These are phyloP conservation scores for Danio albolineatus DNA, from an alignment of 2,797 vertebrate species.

Conservation along the genomic window DNA sequence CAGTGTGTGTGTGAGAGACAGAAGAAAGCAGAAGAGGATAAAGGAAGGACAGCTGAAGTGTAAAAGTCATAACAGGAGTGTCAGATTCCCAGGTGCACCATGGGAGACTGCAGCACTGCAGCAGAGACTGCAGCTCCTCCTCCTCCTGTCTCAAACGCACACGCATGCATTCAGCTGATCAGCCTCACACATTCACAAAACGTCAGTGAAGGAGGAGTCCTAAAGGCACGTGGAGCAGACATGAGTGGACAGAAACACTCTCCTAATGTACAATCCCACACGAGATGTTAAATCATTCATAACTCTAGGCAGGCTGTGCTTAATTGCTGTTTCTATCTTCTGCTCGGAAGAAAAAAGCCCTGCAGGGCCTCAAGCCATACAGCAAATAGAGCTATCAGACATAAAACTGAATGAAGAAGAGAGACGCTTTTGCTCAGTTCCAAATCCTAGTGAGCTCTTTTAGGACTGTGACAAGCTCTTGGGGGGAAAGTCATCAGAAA, in stretches of 20 bases:
- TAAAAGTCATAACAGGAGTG: conserved; percentile 31
- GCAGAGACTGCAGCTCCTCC: conserved; percentile 58
- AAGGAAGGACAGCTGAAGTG: conserved; percentile 52
- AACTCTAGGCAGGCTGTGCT: conserved; percentile 40
- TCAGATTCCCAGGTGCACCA: conserved; percentile 54
- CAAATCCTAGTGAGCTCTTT: background rate
- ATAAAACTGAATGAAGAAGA: background rate
- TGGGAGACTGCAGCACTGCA: conserved; percentile 62
- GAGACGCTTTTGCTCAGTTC: background rate
- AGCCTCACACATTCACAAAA: conserved; percentile 26
- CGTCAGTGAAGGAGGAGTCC: conserved; percentile 3
- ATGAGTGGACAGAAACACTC: background rate
- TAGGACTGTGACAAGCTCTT: background rate
- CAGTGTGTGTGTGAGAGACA: conserved; percentile 8
- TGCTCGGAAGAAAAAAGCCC: conserved; percentile 48
- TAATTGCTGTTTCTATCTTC: conserved; percentile 40
- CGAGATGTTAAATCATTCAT: conserved; percentile 53
- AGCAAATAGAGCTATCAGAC: conserved; percentile 13
- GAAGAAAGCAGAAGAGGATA: conserved; percentile 38
- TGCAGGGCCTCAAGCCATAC: conserved; percentile 15
- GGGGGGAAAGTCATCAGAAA: background rate
- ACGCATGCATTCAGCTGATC: conserved; percentile 4
- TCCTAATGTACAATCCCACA: conserved; percentile 7
- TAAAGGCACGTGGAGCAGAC: conserved; percentile 11
- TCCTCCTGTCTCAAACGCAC: conserved; percentile 18